Evolutionary conservation across 2,113 vertebrate species (phyloP), one percentile per base, ranked within the genome.

Genomic region (Taurulus bubalis): DNA sequence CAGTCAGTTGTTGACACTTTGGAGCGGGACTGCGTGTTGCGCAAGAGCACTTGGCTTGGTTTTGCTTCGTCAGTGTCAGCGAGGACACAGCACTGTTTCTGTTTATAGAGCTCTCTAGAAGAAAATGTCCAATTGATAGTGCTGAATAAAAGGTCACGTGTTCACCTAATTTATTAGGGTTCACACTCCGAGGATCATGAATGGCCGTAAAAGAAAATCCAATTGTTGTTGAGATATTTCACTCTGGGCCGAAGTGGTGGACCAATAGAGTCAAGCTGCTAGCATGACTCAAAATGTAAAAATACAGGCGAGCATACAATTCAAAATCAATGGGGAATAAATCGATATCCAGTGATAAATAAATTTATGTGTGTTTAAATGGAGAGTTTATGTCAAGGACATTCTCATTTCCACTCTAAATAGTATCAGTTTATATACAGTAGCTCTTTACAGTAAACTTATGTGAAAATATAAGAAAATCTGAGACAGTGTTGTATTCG

Each of bases 1-100:
- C 42, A 30, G 82, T 89, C 65, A 89, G 82, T 5, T 36, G n/a
- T 69, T 70, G 59, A 79, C 71, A 69, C 78, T 34, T 51, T 10
- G 42, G 42, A 74, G 26, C 8, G 3, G 53, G 55, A 82, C 51
- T n/a, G 22, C 22, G 24, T 14, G 71, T 86, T 83, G 69, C 67
- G 71, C 40, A 74, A 90, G 45, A 84, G 66, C n/a, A 16, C 51
- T 85, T 59, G 80, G 75, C 73, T 79, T 22, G 30, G 65, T 32
- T 83, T 66, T 18, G 56, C 30, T 63, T 65, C 0, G 38, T 16
- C 28, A 64, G 53, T 75, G 76, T 88, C 80, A 83, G 40, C 0
- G 14, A 86, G 83, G 79, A 12, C 62, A 67, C 8, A 47, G 78
- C 22, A 22, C 11, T 47, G 65, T 77, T 40, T 79, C 9, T 60